phyloP scores from a whole-genome alignment of 2,888 invertebrate species.

The Oscheius sp. region DNA sequence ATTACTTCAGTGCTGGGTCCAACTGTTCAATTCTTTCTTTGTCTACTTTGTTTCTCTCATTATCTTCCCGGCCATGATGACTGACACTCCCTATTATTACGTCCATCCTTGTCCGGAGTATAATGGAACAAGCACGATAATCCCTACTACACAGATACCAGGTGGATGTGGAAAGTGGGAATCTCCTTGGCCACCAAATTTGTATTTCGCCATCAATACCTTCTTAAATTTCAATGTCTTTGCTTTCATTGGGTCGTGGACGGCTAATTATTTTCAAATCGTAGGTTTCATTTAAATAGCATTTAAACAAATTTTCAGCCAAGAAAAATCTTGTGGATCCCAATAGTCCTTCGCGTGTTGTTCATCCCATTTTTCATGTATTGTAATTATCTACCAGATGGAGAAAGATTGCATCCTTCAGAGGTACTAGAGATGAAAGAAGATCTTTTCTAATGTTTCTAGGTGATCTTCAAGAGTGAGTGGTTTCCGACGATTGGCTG shows the following conservation, averaged over 20 bases:
- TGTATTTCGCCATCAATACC: conserved; percentile 79
- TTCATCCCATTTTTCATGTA: conserved; percentile 89
- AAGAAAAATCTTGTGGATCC: conserved; percentile 80
- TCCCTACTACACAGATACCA: conserved; percentile 4
- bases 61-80: conserved; percentile 83
- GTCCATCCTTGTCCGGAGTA: conserved; percentile 5
- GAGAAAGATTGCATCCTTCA: not conserved
- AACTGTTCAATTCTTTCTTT: conserved; percentile 89
- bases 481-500: conserved; percentile 69
- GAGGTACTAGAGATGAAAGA: not conserved
- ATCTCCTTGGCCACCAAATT: conserved; percentile 35
- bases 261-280: conserved; percentile 83
- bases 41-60: conserved; percentile 89
- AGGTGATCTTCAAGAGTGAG: conserved; percentile 81
- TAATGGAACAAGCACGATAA: no score
- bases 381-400: conserved; percentile 85
- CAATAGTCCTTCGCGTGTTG: conserved; percentile 79
- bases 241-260: conserved; percentile 89
- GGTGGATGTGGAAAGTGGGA: conserved; percentile 8
- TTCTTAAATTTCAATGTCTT: conserved; percentile 91
- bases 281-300: conserved; percentile 69
- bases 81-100: conserved; percentile 35
- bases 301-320: conserved; percentile 76
- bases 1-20: conserved; percentile 75
- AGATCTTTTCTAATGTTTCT: no score